Evolutionary conservation across 2,888 invertebrate species (phyloP), one percentile per base, ranked within the genome.

Genomic region (Plagodis pulveraria): DNA sequence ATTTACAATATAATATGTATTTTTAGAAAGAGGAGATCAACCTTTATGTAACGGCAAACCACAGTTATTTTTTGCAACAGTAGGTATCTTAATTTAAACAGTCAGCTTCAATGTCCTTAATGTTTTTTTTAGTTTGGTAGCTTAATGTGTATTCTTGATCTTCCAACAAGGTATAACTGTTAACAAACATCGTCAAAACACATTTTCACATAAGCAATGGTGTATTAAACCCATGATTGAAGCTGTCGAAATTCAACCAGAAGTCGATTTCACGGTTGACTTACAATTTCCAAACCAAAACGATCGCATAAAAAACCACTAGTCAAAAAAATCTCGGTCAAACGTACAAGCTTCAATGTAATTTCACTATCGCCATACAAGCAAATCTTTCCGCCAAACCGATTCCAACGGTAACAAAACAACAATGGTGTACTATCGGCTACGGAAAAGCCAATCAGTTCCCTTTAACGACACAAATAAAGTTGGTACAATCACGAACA

Each of bases 401-500:
- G 45, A 42, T 47, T 22, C 33, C 54, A 58, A 38, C 55, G 57
- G 51, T 65, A 67, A 33, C 52, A 44, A 35, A 34, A n/a, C 12
- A 53, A 73, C 72, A 71, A 72, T 70, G 55, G 59, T 22, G 52
- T 44, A 65, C 66, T 72, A 72, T 67, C 58, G 60, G 35, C 48
- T 56, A 43, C 51, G 12, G 66, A 63, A 67, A 66, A 72, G 64
- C 10, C 7, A 69, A 73, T 70, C 67, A 74, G 69, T 73, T 73
- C 67, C 66, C 70, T 60, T 66, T 66, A 55, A 67, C 67, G 64
- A 60, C 35, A 42, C 63, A 69, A 10, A 40, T 9, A 40, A 5
- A 77, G 76, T 76, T 73, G 73, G 78, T 76, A 76, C 70, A 71
- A 58, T 62, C 70, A 58, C 47, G 61, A 56, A 35, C 56, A 62